Base-by-base conservation (phyloP, 2,113 vertebrate genomes). In the Carettochelys insculpta region DNA sequence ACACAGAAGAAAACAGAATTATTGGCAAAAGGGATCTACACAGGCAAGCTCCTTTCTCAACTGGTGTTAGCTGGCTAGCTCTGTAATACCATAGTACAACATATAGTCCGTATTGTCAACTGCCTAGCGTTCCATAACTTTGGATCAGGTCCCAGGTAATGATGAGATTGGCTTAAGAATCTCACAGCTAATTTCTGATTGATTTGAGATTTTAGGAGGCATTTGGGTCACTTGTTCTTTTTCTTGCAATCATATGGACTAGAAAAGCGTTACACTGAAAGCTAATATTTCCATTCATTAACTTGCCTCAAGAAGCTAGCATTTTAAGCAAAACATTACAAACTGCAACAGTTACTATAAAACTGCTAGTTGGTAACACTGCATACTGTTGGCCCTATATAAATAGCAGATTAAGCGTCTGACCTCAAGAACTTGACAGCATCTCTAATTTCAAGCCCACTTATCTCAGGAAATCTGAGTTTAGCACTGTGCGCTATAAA, bases 1-100 rank as follows among this genome's bases (percentile, higher is more conserved):
- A 65, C 85, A 92, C 11, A 68, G 80, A 85, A 88, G 76, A 89
- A 89, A 38, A 92, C 68, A 12, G 47, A 87, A 53, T 78, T 88
- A 90, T 24, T 88, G 88, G 87, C 87, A 34, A n/a, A 5, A 77
- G 65, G 85, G 77, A 90, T 20, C 38, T 38, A 38, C 34, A 78
- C 77, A 52, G 50, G 14, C 76, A 78, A 78, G 51, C 71, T 31
- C 31, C 54, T 86, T 12, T 17, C 54, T 90, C 87, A 84, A 2
- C 83, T 76, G 83, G 14, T 5, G 1, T 76, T 85, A 58, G 12
- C 89, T 93, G 83, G 91, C 92, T 85, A 71, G 31, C 14, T 61
- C 61, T 65, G 61, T 20, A 65, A n/a, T 82, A 77, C 79, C 51
- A 86, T 78, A 90, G 89, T 85, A 43, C 61, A 56, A 87, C 88